Evolutionary conservation across 1,140 invertebrate genomes (phyloP), one percentile per base, ranked within the genome.

Genomic region (Heliconius hermathena): DNA sequence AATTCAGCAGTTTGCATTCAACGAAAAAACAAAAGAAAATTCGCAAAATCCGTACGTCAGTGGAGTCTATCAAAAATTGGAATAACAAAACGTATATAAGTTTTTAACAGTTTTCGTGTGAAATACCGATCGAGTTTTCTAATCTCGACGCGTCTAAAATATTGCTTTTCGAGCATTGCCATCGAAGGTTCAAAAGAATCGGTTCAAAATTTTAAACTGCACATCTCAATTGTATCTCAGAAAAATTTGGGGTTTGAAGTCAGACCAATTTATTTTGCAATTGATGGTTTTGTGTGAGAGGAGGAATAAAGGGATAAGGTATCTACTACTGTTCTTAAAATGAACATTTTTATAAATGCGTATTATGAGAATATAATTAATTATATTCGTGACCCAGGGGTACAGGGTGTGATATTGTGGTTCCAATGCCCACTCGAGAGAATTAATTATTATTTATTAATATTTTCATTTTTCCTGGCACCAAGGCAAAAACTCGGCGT

Each of bases 221-320:
- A 80, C 52, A 80, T 76, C 79, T 80, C 79, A 49, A 75, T 76
- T 38, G 60, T 80, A 76, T 80, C 74, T 80, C 71, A 76, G 79
- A 76, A 66, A 80, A 76, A 80, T 52, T 73, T 78, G 22, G 22
- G 46, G 49, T 73, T 54, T 75, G 74, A 70, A 71, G 71, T 76
- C 49, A 8, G 11, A 73, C 73, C 79, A 80, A 80, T 80, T 80
- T 80, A 80, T 80, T 80, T 49, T 26, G 9, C 54, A 41, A 70
- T 46, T 73, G 79, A 80, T 71, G 73, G 46, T 36, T 57, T 57
- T 26, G 13, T 41, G 8, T 22, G 8, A 41, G 74, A 66, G 22
- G 36, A 57, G 13, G 18, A 52, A 20, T 36, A 57, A 74, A 18
- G 8, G 13, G 26, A 66, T 26, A 66, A 66, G 60, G 60, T 66